Conservation (phyloP, 2,888 invertebrate species). For the Drosophila cracens region DNA sequence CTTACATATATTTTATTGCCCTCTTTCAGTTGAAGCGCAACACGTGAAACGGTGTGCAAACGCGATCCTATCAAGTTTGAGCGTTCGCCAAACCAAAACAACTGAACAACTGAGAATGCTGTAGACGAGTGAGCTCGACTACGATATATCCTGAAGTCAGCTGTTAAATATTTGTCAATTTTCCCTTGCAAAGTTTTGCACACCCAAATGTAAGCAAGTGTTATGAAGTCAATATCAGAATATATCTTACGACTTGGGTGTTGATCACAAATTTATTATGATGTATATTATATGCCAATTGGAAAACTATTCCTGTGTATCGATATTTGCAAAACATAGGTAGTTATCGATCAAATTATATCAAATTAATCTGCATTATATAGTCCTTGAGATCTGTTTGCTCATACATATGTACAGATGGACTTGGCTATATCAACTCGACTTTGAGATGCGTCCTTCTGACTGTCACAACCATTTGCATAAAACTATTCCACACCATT, state of each 20-base stretch:
- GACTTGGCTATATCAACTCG: neutral
- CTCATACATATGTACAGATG: neutral
- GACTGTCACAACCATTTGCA: neutral
- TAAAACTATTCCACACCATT: neutral
- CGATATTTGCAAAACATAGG: neutral
- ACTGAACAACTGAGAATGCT: constrained; percentile 5
- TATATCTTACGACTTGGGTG: too few species aligned
- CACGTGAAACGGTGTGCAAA: constrained; percentile 51
- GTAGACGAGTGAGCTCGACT: neutral
- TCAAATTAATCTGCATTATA: neutral
- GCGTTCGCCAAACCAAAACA: constrained; percentile 31
- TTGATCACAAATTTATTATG: too few species aligned
- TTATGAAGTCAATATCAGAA: neutral
- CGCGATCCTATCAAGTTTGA: constrained; percentile 49
- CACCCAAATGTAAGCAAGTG: too few species aligned
- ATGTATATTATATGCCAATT: too few species aligned
- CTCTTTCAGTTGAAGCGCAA: constrained; percentile 25
- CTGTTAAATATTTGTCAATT: neutral
- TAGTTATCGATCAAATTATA: neutral
- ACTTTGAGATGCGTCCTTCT: neutral
- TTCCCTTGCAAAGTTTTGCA: too few species aligned
- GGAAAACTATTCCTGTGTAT: neutral
- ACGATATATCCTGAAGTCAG: neutral
- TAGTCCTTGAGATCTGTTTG: neutral
- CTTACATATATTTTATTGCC: constrained; percentile 42